These are phyloP conservation scores for Microctenopoma steveboyesi DNA, from an alignment of 2,797 vertebrate species.

Conservation along the genomic window DNA sequence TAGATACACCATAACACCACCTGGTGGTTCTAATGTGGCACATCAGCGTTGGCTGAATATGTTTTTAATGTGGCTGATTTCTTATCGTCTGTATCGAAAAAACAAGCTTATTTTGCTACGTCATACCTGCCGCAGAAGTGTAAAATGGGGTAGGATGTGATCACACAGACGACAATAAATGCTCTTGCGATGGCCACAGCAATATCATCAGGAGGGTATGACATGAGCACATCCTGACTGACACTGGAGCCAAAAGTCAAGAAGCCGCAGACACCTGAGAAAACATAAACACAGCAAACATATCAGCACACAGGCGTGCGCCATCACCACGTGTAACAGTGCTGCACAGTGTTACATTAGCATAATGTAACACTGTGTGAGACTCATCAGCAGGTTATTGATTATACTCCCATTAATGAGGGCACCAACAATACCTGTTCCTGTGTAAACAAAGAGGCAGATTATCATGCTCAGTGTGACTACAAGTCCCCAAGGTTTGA, in stretches of 20 bases:
- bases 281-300: slow-evolving; percentile 9
- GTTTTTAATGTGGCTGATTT: too few species aligned
- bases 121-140: slow-evolving; percentile 96
- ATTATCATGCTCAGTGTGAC: slow-evolving; percentile 93
- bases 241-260: slow-evolving; percentile 92
- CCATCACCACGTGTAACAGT: too few species aligned
- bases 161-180: slow-evolving; percentile 94
- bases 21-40: too few species aligned
- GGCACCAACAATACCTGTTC: slow-evolving; percentile 86
- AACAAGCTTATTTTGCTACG: not conserved
- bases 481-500: slow-evolving; percentile 91
- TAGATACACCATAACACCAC: too few species aligned
- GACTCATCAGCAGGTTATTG: not conserved
- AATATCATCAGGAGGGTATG: slow-evolving; percentile 92
- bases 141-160: slow-evolving; percentile 97
- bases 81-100: too few species aligned
- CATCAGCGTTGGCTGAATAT: too few species aligned
- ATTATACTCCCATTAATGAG: not conserved
- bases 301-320: not conserved
- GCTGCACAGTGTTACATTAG: too few species aligned
- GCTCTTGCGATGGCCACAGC: slow-evolving; percentile 92
- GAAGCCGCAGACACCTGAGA: slow-evolving; percentile 93
- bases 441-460: slow-evolving; percentile 95
- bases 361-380: not conserved
- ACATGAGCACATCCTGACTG: slow-evolving; percentile 93